Base-by-base conservation (phyloP, 92 coral and sea anemone genomes). In the Phymanthus crucifer region DNA sequence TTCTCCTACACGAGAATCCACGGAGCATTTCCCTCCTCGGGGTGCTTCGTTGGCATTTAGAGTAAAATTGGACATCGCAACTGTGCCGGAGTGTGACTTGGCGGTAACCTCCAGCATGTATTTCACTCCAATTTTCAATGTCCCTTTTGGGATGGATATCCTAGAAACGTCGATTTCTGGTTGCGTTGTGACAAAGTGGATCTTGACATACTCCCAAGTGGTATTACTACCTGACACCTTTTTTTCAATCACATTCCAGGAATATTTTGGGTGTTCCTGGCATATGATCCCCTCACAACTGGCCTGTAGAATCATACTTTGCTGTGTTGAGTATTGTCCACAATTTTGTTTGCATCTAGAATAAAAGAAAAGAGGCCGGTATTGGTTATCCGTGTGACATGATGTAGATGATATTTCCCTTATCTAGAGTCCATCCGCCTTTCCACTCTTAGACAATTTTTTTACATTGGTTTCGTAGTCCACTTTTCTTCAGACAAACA, bases 11-110 rank as follows among this genome's bases (percentile, higher is more conserved):
- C 8, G 6, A 67, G 77, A 74, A 46, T 89, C 87, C 34, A 92
- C 91, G 9, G 75, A 54, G 61, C 98, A 94, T 21, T 78, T 86
- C 10, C 98, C 98, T 4, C 92, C 94, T 5, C 65, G 47, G 13
- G 97, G 97, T 31, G 97, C 88, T 71, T 85, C 85, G 80, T 93
- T 89, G 64, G 92, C 66, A 13, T 74, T 76, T 3, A 87, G 65
- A 16, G 90, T 58, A 36, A 89, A 78, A 66, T 40, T 71, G 6
- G 78, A 65, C 31, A 19, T 32, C 14, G 82, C 66, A 36, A 24
- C 27, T 38, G 32, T 78, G 58, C 80, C 86, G 19, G 79, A 50
- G 24, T 36, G 48, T 6, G 86, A 71, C 32, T 35, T 40, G 31
- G 79, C 79, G 6, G 75, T 65, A 12, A 82, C 66, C 24, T 73